Evolutionary conservation across 2,888 invertebrate genomes (phyloP).

Genomic region (Ethmia dodecea): DNA sequence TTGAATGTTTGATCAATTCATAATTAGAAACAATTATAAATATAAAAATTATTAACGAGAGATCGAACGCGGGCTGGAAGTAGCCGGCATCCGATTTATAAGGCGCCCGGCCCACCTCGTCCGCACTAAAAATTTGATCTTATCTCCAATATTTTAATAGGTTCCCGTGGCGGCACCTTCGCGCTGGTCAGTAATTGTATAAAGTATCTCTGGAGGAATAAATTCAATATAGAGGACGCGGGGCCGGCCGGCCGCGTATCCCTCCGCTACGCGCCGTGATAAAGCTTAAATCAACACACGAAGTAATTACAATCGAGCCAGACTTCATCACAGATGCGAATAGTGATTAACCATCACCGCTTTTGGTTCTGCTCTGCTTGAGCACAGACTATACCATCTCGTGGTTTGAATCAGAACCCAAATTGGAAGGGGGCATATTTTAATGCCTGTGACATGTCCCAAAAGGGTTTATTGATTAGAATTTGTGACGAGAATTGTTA

Average conservation of each 20-base stretch:
- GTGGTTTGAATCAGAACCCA: conserved; percentile 38
- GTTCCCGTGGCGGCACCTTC: conserved; percentile 71
- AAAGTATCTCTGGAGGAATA: conserved; percentile 58
- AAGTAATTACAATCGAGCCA: conserved; percentile 70
- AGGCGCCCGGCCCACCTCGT: conserved; percentile 64
- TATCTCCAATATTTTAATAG: conserved; percentile 75
- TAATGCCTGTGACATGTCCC: conserved; percentile 33
- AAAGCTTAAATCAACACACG: conserved; percentile 74
- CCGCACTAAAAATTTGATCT: conserved; percentile 69
- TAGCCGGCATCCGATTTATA: conserved; percentile 56
- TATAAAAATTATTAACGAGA: conserved; percentile 58
- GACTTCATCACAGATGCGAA: conserved; percentile 71
- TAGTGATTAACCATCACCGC: conserved; percentile 63
- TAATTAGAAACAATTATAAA: conserved; percentile 74
- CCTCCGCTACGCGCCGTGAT: conserved; percentile 50
- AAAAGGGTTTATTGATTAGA: conserved; percentile 28
- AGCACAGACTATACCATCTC: conserved; percentile 26
- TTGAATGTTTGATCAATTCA: conserved; percentile 67
- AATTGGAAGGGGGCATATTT: conserved; percentile 40
- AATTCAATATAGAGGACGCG: conserved; percentile 57
- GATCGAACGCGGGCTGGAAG: conserved; percentile 48
- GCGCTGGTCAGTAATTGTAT: conserved; percentile 60
- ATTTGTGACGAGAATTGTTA: conserved; percentile 19
- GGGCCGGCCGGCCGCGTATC: conserved; percentile 31
- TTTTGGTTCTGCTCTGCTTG: conserved; percentile 42